Percentiles rank a stretch among this genome's conserved stretches.
These are phyloP conservation scores for Hesperophylax magnus DNA, from an alignment of 1,140 invertebrate genomes.

Conservation along the genomic window DNA sequence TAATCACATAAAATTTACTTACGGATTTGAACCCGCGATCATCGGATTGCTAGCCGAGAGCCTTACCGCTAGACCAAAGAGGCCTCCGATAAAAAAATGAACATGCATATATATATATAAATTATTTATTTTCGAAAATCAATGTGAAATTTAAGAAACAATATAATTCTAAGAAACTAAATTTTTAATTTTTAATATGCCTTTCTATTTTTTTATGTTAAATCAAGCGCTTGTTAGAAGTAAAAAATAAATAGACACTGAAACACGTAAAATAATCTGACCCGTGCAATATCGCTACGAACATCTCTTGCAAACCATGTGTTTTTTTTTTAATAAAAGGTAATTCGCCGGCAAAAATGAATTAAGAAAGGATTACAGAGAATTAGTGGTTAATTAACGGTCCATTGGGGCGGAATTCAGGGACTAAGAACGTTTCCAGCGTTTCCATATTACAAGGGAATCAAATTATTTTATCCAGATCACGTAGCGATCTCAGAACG, in stretches of 20 bases:
- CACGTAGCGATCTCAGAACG: slow-evolving; percentile 14
- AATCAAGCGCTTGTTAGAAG: not conserved
- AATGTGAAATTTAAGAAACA: too few relatives aligned
- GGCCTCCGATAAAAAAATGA: too few relatives aligned
- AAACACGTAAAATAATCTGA: not conserved
- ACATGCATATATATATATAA: too few relatives aligned
- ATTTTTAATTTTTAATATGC: too few relatives aligned
- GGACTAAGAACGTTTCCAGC: not conserved
- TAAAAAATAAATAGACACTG: not conserved
- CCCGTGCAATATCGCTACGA: too few relatives aligned
- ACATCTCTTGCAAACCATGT: not conserved
- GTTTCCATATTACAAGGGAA: slow-evolving; percentile 25
- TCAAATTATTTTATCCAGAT: slow-evolving; percentile 30
- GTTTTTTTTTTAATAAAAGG: not conserved
- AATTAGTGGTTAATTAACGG: slow-evolving; percentile 34
- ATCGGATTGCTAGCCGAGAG: too few relatives aligned
- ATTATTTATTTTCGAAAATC: too few relatives aligned
- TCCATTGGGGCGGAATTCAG: not conserved
- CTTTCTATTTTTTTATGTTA: too few relatives aligned
- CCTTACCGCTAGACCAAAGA: too few relatives aligned
- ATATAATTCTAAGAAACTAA: too few relatives aligned
- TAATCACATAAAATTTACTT: too few relatives aligned
- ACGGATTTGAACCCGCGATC: too few relatives aligned
- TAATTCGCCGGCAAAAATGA: not conserved
- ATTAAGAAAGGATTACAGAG: slow-evolving; percentile 16